Base-by-base conservation (phyloP, 2,797 vertebrate genomes). In the Macropus fuliginosus region DNA sequence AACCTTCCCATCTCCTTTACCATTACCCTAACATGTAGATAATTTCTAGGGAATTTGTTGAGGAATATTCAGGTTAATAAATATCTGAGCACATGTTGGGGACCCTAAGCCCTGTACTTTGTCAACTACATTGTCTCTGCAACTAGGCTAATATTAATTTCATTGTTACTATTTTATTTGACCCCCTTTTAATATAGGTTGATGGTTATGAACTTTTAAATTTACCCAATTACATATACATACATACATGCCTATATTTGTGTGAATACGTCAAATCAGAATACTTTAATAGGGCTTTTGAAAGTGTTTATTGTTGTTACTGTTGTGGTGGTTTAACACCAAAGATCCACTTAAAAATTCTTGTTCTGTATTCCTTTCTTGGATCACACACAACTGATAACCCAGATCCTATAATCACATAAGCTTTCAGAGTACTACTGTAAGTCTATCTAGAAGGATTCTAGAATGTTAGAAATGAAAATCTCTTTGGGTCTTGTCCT, bases 321-420 rank as follows among this genome's bases (percentile, higher is more conserved):
- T n/a, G 57, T 24, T 91, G 55, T 55, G 87, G 56, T 34, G 90
- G 59, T 94, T 96, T 92, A 56, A n/a, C 92, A 28, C 54, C 55
- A 97, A 95, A n/a, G 28, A 62, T 94, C 57, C 52, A n/a, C 94
- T 50, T 59, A 28, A 91, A 91, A 81, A 81, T 95, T 62, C 57
- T 90, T 90, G 13, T n/a, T 13, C 56, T 55, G 57, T 14, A 40
- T 92, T 28, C 28, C 55, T 81, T 95, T 81, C 34, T 54, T 91
- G 57, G 3, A 91, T 87, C 8, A 4, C 62, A 81, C 8, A 4
- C 56, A 81, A 91, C 54, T 46, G 31, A 59, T 90, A 94, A 93
- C 87, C 54, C 54, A 92, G 81, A 91, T 46, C 92, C 46, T 90
- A 13, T 31, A 87, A 62, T 91, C 90, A 92, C n/a, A n/a, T 66